Base-by-base conservation (phyloP, 1,140 invertebrate species). In the Sipha flava region DNA sequence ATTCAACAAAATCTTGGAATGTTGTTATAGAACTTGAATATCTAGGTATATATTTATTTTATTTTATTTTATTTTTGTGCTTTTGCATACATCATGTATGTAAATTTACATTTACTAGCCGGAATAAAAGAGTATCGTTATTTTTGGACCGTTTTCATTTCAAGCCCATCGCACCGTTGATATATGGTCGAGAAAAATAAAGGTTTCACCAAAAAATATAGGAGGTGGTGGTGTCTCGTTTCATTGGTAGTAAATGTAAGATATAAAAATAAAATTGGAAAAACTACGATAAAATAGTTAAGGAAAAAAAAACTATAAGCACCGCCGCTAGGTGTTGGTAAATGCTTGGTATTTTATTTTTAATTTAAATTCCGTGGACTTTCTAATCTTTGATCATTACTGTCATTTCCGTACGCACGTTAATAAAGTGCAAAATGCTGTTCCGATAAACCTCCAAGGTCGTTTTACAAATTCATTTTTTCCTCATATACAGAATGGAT, bases 341-440 rank as follows among this genome's bases (percentile, higher is more conserved):
- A 68, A 68, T 26, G 40, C 21, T 26, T 9, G 37, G 23, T 29
- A 70, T 47, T 45, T 47, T 70, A 47, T 59, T 40, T 29, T 47
- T 47, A 70, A 70, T 70, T 47, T 29, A 47, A 47, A 70, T n/a
- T 47, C 40, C 21, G 40, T 9, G 23, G 40, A 29, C 29, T 70
- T n/a, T 70, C 10, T 47, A 10, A 40, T 47, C 23, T 47, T 47
- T 47, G 40, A 47, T 47, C 23, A 47, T 70, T 70, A 70, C 64
- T 18, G 7, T 37, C 23, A 29, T 14, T 70, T 47, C 66, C 66
- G 40, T 45, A 47, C 29, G 52, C 47, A 26, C 34, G 34, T 59
- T 77, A 75, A 52, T 77, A 57, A 43, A 77, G 34, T 77, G 73
- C 52, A 59, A 77, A 77, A 77, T 57, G 73, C 59, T 77, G 73